Conservation (phyloP, 2,113 vertebrate species). For the Sphaerodactylus townsendi region DNA sequence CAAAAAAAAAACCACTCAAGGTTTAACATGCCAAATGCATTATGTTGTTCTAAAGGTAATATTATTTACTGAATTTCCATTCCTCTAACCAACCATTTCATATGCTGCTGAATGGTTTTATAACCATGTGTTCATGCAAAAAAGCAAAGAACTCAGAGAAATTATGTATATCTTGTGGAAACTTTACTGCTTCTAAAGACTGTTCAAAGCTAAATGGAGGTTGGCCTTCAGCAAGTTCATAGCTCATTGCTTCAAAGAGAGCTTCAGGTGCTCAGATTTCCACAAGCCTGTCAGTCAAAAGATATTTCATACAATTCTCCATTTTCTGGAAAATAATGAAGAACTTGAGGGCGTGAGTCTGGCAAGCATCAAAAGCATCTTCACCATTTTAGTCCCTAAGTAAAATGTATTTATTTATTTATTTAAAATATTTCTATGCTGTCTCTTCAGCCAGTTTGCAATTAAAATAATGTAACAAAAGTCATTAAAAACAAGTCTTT, state of each 20-base stretch:
- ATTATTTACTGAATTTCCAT: conserved; percentile 17
- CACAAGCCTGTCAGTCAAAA: not conserved
- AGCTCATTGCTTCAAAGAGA: not conserved
- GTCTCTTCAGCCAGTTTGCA: no score
- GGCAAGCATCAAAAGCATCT: not conserved
- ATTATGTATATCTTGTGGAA: not conserved
- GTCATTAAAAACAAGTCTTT: no score
- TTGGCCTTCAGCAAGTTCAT: not conserved
- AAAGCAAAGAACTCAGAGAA: not conserved
- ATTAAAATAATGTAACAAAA: no score
- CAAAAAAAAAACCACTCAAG: not conserved
- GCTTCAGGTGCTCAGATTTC: not conserved
- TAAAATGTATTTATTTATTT: not conserved
- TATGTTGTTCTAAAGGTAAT: conserved; percentile 8
- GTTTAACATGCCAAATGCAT: not conserved
- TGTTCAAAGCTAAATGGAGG: not conserved
- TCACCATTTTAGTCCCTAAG: not conserved
- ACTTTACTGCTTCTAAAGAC: conserved; percentile 7
- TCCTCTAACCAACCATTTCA: not conserved
- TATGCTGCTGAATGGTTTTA: not conserved
- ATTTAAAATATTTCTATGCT: no score
- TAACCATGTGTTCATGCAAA: not conserved
- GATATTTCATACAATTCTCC: not conserved
- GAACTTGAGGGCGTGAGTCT: not conserved
- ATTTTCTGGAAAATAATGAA: conserved; percentile 8